Evolutionary conservation across 1,140 invertebrate genomes (phyloP).

Genomic region (Batillaria attramentaria): DNA sequence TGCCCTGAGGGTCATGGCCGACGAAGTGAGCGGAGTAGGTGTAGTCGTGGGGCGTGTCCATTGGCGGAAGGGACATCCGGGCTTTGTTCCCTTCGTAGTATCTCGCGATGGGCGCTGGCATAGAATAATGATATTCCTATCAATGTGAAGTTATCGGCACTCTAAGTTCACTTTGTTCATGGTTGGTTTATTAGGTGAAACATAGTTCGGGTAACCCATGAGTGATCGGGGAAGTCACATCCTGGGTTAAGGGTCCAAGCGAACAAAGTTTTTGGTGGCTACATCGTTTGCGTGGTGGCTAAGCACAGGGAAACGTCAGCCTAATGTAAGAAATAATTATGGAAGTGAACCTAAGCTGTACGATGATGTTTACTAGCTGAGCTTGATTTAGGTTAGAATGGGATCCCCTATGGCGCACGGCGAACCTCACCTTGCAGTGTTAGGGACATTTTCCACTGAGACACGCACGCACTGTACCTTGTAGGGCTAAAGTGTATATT

Average conservation of each 20-base stretch:
- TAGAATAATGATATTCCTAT: background rate
- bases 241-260: background rate
- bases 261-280: background rate
- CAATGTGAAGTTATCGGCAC: background rate
- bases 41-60: background rate
- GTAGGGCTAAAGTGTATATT: no score
- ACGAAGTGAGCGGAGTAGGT: constrained; percentile 1
- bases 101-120: background rate
- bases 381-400: no score
- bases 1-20: background rate
- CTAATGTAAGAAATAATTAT: no score
- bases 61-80: background rate
- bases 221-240: background rate
- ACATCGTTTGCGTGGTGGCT: no score
- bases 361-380: no score
- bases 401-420: no score
- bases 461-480: no score
- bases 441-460: no score
- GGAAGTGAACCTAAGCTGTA: no score
- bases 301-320: no score
- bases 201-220: background rate
- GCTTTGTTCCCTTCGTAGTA: background rate
- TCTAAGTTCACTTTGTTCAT: background rate
- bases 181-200: background rate
- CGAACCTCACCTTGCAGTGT: no score